Base-by-base conservation (phyloP, 1,140 invertebrate genomes). In the Papilio polytes region DNA sequence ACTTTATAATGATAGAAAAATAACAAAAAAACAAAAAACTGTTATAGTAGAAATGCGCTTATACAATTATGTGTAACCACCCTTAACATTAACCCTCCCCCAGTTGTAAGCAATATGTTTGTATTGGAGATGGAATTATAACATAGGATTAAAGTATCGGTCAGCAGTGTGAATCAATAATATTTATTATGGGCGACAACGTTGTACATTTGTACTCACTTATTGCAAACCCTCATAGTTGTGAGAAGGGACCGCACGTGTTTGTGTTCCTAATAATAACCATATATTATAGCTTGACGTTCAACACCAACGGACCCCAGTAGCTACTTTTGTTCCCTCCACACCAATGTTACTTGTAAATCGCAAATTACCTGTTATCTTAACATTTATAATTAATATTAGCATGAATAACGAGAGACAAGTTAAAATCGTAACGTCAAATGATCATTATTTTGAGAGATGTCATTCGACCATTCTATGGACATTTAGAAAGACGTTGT, bases 151-250 rank as follows among this genome's bases (percentile, higher is more conserved):
- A 91, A 85, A 88, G 86, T 88, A 87, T 88, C 78, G 87, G 89
- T 87, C 89, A 91, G 85, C 82, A 80, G 80, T 87, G 87, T 84
- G 86, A 89, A 90, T 91, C 89, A 88, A 91, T 91, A 92, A 85
- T 85, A 86, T 88, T 89, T 86, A 88, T 89, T 89, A 87, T 82
- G 80, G 85, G 84, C 85, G 81, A 85, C 82, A 80, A 81, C 78
- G 80, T 86, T 87, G 84, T 87, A 80, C 85, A 80, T 85, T 87
- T 86, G 84, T 87, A 82, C 74, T 80, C 84, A 85, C 83, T 85
- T 76, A 84, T 76, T 78, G 59, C 77, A 78, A 66, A 66, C 59
- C 77, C 77, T 26, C 59, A 66, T 46, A 78, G 74, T 78, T 56
- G 74, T 63, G 59, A 78, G 56, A 66, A 78, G 77, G 77, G 77